A percentile compares a stretch with the other conserved stretches of the same genome.
Conservation (phyloP, 2,888 invertebrate genomes). For the Gari tellinella region DNA sequence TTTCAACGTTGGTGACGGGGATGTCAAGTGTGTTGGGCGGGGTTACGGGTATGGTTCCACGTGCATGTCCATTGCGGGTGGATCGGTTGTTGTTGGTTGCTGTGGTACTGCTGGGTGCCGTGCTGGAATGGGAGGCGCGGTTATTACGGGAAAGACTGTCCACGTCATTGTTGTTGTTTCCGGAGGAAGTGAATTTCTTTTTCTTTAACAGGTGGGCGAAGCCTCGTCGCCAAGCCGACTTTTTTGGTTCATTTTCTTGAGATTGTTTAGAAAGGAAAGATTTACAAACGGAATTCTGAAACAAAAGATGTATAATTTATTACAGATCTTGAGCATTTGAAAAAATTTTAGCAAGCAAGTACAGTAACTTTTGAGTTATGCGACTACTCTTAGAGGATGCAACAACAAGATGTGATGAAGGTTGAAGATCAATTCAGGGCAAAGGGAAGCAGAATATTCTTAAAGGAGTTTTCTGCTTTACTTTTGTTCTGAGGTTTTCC, state of each 20-base stretch:
- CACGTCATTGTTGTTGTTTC: slow-evolving; percentile 72
- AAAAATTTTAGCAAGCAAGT: background rate
- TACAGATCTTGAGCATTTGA: background rate
- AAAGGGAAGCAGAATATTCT: no score
- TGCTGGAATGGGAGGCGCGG: slow-evolving; percentile 56
- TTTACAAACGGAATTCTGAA: slow-evolving; percentile 68
- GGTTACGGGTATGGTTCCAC: slow-evolving; percentile 43
- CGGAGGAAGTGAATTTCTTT: slow-evolving; percentile 61
- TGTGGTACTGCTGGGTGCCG: slow-evolving; percentile 3
- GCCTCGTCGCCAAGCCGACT: slow-evolving; percentile 75
- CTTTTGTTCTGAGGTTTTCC: no score
- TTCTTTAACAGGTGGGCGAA: slow-evolving; percentile 78
- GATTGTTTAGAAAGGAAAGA: slow-evolving; percentile 57
- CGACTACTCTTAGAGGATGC: no score
- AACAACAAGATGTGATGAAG: no score
- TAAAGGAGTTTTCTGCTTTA: no score
- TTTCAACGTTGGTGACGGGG: slow-evolving; percentile 49
- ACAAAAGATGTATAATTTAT: slow-evolving; percentile 17
- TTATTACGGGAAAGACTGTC: slow-evolving; percentile 70
- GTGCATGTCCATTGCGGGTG: slow-evolving; percentile 57
- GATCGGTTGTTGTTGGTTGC: slow-evolving; percentile 25
- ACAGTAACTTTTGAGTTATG: no score
- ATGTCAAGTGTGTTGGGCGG: slow-evolving; percentile 50
- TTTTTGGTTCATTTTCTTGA: slow-evolving; percentile 63
- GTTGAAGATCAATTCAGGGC: no score